phyloP scores from a whole-genome alignment of 2,888 invertebrate genomes.

The Oasisia sp. region DNA sequence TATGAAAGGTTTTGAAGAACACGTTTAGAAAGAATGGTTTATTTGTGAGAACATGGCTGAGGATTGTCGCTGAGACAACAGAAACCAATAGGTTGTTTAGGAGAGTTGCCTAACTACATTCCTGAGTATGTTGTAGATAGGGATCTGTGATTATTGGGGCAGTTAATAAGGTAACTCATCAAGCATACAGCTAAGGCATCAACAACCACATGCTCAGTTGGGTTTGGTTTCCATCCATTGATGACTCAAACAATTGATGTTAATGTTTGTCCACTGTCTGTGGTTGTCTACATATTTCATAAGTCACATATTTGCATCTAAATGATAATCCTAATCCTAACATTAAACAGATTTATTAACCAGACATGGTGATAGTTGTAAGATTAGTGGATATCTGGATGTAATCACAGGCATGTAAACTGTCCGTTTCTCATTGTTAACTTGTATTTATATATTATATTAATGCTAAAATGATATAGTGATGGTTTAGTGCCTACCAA shows the following conservation, averaged over 20 bases:
- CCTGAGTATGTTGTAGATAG: neutral
- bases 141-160: neutral
- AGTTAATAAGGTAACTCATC: neutral
- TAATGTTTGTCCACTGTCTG: neutral
- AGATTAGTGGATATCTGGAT: too few species aligned
- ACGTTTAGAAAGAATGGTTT: neutral
- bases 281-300: too few species aligned
- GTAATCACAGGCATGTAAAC: neutral
- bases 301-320: too few species aligned
- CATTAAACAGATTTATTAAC: too few species aligned
- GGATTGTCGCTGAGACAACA: too few species aligned
- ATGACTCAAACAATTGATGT: neutral
- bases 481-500: too few species aligned
- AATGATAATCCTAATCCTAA: too few species aligned
- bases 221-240: neutral
- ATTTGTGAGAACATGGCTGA: neutral
- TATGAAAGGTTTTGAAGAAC: neutral
- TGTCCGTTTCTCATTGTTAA: neutral
- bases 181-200: neutral
- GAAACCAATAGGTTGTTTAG: neutral
- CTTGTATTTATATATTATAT: neutral
- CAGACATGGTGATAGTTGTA: too few species aligned
- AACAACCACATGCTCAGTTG: neutral
- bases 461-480: too few species aligned
- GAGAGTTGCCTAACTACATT: neutral